Percentiles rank a stretch among this genome's conserved stretches.
Conservation (phyloP, 2,113 vertebrate species). For the Astatotilapia flaviijosephi region DNA sequence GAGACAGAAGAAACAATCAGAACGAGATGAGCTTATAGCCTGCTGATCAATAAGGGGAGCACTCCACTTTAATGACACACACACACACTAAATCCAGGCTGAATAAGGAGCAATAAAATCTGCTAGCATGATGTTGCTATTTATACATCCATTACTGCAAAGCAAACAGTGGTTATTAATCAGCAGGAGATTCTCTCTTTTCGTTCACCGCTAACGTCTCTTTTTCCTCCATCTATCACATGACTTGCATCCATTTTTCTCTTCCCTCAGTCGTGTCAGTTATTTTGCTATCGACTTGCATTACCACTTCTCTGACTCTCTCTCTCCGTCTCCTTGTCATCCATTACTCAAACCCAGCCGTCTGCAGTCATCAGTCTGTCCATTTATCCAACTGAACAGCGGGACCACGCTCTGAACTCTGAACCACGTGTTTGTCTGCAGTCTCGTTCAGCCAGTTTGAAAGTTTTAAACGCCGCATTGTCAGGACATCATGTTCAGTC, state of each 20-base stretch:
- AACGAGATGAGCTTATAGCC: slow-evolving; percentile 16
- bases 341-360: background rate
- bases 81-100: background rate
- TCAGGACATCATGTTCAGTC: background rate
- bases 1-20: slow-evolving; percentile 7
- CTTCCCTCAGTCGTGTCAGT: background rate
- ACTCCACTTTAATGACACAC: slow-evolving; percentile 35
- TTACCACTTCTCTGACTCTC: background rate
- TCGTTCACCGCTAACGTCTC: background rate
- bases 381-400: background rate
- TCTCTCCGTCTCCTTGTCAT: background rate
- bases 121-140: slow-evolving; percentile 45
- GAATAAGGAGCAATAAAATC: slow-evolving; percentile 6
- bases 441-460: rapidly evolving
- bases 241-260: background rate
- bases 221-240: background rate
- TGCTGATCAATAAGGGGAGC: slow-evolving; percentile 40
- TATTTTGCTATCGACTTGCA: background rate
- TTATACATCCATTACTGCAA: slow-evolving; percentile 52
- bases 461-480: background rate
- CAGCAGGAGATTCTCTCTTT: background rate
- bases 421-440: background rate
- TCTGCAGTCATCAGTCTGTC: slow-evolving; percentile 1
- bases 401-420: rapidly evolving
- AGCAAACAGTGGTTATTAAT: slow-evolving; percentile 41